Evolutionary conservation across 1,140 invertebrate genomes (phyloP), one percentile per base, ranked within the genome.

Genomic region (Brachionus koreanus): DNA sequence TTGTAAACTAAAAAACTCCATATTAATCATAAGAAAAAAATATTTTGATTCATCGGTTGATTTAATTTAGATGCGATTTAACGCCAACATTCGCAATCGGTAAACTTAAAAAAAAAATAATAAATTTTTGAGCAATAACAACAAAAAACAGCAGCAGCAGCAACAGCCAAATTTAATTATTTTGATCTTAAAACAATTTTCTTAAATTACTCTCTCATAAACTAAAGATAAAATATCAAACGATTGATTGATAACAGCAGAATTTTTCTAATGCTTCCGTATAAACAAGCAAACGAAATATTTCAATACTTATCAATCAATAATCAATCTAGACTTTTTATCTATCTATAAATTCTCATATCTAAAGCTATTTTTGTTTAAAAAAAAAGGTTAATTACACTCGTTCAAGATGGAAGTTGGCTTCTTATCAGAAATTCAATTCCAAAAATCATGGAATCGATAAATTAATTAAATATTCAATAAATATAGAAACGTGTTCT

Each of bases 401-500:
- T 57, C 49, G 49, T 19, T 57, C 49, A 57, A 57, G 9, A 57
- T 57, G 49, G 49, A 57, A 57, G 49, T 57, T 57, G 49, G 16
- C 49, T 57, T 57, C 49, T 57, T 57, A 65, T 65, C 63, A 69
- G 65, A 69, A 69, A 69, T 69, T 69, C 65, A 37, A 69, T 42
- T 39, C 65, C 29, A 65, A 5, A 65, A 65, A 65, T 69, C 65
- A n/a, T 69, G 2, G 5, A 37, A 69, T 69, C 33, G 65, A 69
- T 69, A 69, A 69, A 69, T 69, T 39, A 69, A 69, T 69, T 69
- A 69, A 69, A 69, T 69, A 37, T 69, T 69, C 65, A 69, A 69
- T 69, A 69, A 69, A 65, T 33, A 65, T 13, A 69, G 33, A 69
- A 39, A 69, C 37, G 16, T 69, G 25, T 65, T 65, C 33, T 65